Percentiles rank a stretch among this genome's conserved stretches.
Evolutionary conservation across 1,140 invertebrate genomes (phyloP).

Genomic region (Tetramorium simillimum): DNA sequence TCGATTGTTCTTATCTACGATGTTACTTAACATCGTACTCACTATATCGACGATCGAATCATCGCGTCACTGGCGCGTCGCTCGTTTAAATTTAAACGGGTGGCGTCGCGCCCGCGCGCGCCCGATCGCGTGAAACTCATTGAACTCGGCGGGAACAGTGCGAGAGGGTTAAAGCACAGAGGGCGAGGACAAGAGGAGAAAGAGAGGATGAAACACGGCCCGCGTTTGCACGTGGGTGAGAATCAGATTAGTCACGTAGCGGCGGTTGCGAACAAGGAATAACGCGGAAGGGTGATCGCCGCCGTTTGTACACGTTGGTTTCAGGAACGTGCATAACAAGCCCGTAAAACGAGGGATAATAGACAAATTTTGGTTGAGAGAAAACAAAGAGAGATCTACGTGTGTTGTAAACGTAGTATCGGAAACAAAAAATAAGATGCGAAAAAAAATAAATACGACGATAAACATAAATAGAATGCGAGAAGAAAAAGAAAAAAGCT

Average conservation of each 20-base stretch:
- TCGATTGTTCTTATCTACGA: conserved; percentile 26
- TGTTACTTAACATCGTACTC: conserved; percentile 32
- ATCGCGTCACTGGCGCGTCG: conserved; percentile 8
- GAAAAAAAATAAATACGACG: not conserved
- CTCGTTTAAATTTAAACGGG: conserved; percentile 75
- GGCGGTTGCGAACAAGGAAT: conserved; percentile 76
- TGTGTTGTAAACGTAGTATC: not conserved
- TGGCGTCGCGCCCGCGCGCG: conserved; percentile 68
- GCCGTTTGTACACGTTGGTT: conserved; percentile 39
- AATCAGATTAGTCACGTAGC: conserved; percentile 82
- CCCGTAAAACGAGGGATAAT: not conserved
- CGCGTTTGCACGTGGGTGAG: conserved; percentile 70
- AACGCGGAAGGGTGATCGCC: conserved; percentile 53
- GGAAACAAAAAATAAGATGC: not conserved
- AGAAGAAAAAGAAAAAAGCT: not conserved
- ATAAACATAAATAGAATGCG: not conserved
- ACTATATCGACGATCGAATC: conserved; percentile 17
- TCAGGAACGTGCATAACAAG: conserved; percentile 10
- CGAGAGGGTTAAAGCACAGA: conserved; percentile 36
- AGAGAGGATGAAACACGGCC: conserved; percentile 29
- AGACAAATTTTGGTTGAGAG: conserved; percentile 10
- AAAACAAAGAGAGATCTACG: not conserved
- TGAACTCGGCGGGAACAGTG: conserved; percentile 71
- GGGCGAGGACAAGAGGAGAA: conserved; percentile 37
- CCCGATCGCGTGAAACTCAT: conserved; percentile 76